phyloP scores from a whole-genome alignment of 2,888 invertebrate genomes.

The Campoplex capitator region DNA sequence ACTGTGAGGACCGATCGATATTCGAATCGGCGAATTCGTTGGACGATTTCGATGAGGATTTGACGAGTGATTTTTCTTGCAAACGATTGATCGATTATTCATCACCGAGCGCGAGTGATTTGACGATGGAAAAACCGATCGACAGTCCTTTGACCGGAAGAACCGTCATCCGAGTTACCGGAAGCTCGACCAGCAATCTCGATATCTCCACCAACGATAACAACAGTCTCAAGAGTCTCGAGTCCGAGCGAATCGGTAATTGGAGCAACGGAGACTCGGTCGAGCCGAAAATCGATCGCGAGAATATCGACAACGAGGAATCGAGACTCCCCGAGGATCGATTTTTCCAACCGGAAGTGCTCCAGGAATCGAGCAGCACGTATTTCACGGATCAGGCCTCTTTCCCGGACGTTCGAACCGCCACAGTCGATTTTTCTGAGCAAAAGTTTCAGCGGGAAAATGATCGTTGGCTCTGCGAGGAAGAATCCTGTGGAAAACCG shows the following conservation, averaged over 20 bases:
- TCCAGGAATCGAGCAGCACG: constrained; percentile 70
- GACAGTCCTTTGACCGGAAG: constrained; percentile 68
- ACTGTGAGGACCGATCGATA: constrained; percentile 17
- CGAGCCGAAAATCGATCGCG: neutral
- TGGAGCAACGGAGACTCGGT: neutral
- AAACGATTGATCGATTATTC: constrained; percentile 51
- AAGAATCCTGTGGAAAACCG: neutral
- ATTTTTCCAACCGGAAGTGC: constrained; percentile 46
- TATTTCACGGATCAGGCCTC: constrained; percentile 73
- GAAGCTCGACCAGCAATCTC: constrained; percentile 26
- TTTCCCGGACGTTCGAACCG: constrained; percentile 55
- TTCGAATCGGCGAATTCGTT: constrained; percentile 55
- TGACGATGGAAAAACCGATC: neutral
- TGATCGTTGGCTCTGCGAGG: neutral
- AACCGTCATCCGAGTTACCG: constrained; percentile 59
- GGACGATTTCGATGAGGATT: constrained; percentile 23
- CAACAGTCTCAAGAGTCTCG: neutral
- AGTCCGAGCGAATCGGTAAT: neutral
- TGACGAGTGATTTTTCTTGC: constrained; percentile 42
- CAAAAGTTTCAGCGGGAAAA: neutral
- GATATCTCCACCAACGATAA: neutral
- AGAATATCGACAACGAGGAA: neutral
- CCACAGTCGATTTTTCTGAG: neutral
- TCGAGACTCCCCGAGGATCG: neutral
- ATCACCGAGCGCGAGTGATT: constrained; percentile 11